Evolutionary conservation across 1,140 invertebrate genomes (phyloP).

Genomic region (Parasteatoda tepidariorum): DNA sequence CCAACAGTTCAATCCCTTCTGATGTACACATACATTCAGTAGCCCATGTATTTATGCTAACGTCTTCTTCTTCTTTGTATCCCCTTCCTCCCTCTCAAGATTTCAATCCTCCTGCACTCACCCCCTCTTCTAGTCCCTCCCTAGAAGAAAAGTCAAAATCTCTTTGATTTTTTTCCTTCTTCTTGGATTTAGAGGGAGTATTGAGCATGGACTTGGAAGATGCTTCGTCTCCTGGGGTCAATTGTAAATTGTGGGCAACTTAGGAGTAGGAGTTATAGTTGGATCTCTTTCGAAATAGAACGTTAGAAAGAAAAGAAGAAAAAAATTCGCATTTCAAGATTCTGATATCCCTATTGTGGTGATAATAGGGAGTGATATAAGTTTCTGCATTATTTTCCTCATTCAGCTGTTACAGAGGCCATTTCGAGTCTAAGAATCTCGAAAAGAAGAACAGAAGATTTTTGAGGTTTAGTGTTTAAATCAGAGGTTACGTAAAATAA

Average conservation of each 20-base stretch:
- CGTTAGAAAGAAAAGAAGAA: too few relatives aligned
- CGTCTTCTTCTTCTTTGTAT: conserved; percentile 42
- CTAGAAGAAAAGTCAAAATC: not conserved
- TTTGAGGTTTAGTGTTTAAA: too few relatives aligned
- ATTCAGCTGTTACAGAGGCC: too few relatives aligned
- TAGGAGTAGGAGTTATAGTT: not conserved
- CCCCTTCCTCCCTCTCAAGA: not conserved
- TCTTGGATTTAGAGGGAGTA: conserved; percentile 16
- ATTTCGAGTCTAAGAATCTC: too few relatives aligned
- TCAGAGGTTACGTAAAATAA: too few relatives aligned
- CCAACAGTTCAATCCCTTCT: conserved; percentile 53
- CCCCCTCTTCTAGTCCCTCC: not conserved
- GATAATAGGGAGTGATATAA: not conserved
- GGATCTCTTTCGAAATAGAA: not conserved
- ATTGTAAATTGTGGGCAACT: conserved; percentile 32
- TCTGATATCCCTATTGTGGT: not conserved
- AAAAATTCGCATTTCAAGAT: not conserved
- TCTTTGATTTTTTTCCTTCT: not conserved
- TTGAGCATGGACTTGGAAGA: not conserved
- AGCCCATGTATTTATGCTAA: conserved; percentile 57
- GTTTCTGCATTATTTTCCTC: not conserved
- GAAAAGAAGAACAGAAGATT: too few relatives aligned
- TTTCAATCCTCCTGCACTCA: not conserved
- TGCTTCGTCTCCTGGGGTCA: conserved; percentile 3
- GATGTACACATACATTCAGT: conserved; percentile 40